These are phyloP conservation scores for Heliconius himera DNA, from an alignment of 1,140 invertebrate genomes.

Conservation along the genomic window DNA sequence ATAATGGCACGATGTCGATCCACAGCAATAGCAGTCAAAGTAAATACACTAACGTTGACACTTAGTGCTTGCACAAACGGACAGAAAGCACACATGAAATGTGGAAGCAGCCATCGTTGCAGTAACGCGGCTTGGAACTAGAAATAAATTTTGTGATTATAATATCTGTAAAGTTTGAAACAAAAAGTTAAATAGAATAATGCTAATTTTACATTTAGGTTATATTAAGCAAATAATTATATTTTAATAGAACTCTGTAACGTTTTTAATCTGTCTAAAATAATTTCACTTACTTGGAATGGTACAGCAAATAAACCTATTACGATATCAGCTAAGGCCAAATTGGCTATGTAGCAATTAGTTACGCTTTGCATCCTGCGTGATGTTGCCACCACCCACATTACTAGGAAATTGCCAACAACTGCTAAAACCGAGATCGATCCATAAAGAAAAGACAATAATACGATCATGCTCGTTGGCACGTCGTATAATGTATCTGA, in stretches of 20 bases:
- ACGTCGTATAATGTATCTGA: slow-evolving; percentile 86
- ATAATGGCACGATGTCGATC: slow-evolving; percentile 88
- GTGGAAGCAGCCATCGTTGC: slow-evolving; percentile 90
- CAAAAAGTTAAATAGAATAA: too few relatives aligned
- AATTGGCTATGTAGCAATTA: slow-evolving; percentile 91
- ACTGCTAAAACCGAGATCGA: slow-evolving; percentile 90
- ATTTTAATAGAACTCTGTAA: too few relatives aligned
- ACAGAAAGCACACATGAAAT: slow-evolving; percentile 92
- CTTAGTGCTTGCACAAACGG: slow-evolving; percentile 90
- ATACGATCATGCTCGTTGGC: slow-evolving; percentile 86
- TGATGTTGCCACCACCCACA: slow-evolving; percentile 89
- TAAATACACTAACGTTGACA: slow-evolving; percentile 92
- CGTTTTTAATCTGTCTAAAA: background rate
- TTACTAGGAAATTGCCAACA: slow-evolving; percentile 90
- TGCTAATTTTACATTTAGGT: too few relatives aligned
- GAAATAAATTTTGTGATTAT: slow-evolving; percentile 16
- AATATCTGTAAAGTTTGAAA: too few relatives aligned
- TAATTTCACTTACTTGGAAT: slow-evolving; percentile 85
- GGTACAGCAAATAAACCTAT: slow-evolving; percentile 90
- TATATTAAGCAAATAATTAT: background rate
- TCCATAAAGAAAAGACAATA: slow-evolving; percentile 91
- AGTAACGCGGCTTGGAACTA: slow-evolving; percentile 92
- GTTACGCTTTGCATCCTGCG: slow-evolving; percentile 90
- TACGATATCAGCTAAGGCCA: slow-evolving; percentile 89
- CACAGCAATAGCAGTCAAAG: slow-evolving; percentile 90